Percentiles rank a stretch among this genome's conserved stretches.
phyloP scores from a whole-genome alignment of 1,140 invertebrate genomes.

The Saxidomus purpurata region DNA sequence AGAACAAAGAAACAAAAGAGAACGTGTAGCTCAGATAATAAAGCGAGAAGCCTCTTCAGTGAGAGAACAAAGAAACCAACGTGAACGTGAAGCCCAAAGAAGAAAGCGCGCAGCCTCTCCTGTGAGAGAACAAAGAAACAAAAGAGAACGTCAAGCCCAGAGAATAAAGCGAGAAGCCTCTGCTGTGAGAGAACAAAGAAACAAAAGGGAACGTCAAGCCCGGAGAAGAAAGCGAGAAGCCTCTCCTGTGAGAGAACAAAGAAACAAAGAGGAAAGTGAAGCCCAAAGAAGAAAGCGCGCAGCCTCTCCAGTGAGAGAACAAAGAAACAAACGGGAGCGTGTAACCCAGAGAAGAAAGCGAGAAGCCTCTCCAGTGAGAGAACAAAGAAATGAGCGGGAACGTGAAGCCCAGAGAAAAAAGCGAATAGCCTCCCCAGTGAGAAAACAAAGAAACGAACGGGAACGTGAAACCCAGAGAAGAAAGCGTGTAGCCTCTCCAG shows the following conservation, averaged over 20 bases:
- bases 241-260: constrained; percentile 18
- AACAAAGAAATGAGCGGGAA: constrained; percentile 21
- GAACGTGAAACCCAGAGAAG: constrained; percentile 1
- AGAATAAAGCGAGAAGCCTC: constrained; percentile 15
- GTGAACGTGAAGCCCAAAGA: background rate
- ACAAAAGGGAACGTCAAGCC: constrained; percentile 22
- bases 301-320: constrained; percentile 32
- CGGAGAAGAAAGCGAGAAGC: background rate
- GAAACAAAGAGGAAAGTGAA: constrained; percentile 4
- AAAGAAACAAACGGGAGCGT: constrained; percentile 16
- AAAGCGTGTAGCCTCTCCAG: constrained; percentile 7
- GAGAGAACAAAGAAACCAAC: constrained; percentile 13
- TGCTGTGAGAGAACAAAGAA: constrained; percentile 21
- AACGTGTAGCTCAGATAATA: background rate
- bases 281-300: constrained; percentile 2
- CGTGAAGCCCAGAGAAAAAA: constrained; percentile 6
- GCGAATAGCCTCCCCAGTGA: constrained; percentile 2
- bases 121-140: constrained; percentile 38
- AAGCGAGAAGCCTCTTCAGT: background rate
- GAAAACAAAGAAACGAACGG: constrained; percentile 20
- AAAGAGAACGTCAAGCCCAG: background rate
- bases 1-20: constrained; percentile 39
- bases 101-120: background rate
- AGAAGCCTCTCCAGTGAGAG: background rate
- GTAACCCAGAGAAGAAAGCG: constrained; percentile 1